Percentiles rank a stretch among this genome's conserved stretches.
These are phyloP conservation scores for Sebastes goodei DNA, from an alignment of 2,797 vertebrate species.

Conservation along the genomic window DNA sequence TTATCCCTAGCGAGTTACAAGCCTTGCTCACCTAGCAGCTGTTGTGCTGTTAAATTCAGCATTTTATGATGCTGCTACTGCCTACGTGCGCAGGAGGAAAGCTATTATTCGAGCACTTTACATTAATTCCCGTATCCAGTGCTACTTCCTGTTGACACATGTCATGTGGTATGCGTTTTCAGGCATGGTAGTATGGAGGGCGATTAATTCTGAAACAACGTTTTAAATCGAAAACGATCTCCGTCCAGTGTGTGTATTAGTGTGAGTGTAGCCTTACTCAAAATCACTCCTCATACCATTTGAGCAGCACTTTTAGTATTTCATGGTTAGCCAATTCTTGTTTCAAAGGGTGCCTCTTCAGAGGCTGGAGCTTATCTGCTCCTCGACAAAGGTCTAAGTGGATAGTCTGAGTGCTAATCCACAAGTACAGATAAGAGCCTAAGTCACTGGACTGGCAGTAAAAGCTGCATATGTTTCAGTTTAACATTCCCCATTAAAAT, in stretches of 20 bases:
- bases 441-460: constrained; percentile 14
- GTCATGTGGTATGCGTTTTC: too few species aligned
- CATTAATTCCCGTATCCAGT: too few species aligned
- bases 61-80: background rate
- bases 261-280: background rate
- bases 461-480: constrained; percentile 27
- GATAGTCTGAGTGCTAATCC: constrained; percentile 41
- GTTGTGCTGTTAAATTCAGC: background rate
- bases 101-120: too few species aligned
- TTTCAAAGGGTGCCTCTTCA: constrained; percentile 13
- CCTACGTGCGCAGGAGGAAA: background rate
- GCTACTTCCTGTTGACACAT: too few species aligned
- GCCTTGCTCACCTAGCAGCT: background rate
- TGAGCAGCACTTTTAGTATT: background rate
- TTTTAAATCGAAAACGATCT: too few species aligned
- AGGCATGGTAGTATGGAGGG: too few species aligned
- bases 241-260: too few species aligned
- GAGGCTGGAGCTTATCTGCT: constrained; percentile 40
- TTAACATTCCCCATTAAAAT: background rate
- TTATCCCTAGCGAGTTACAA: background rate
- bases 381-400: constrained; percentile 38
- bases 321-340: constrained; percentile 3
- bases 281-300: background rate
- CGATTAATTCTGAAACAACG: too few species aligned
- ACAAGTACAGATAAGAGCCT: constrained; percentile 22